phyloP scores from a whole-genome alignment of 2,113 vertebrate species.

The Circaetus cinerascens region DNA sequence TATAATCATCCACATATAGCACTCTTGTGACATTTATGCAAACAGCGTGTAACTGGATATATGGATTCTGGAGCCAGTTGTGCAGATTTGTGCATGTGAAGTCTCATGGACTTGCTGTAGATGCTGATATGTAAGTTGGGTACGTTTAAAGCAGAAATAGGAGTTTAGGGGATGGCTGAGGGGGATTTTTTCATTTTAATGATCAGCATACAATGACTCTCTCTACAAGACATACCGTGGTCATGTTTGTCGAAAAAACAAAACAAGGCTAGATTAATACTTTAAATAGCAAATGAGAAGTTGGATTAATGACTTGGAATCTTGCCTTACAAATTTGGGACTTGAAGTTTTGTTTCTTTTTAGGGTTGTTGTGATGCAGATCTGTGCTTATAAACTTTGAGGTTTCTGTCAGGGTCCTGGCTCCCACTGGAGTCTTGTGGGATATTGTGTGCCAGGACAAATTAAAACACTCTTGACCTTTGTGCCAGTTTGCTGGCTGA shows the following conservation, averaged over 20 bases:
- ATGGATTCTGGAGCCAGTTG: neutral
- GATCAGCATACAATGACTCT: neutral
- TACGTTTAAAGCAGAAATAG: neutral
- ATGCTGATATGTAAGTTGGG: neutral
- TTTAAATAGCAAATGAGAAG: neutral
- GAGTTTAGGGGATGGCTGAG: neutral
- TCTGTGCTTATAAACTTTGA: neutral
- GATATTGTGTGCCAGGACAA: neutral
- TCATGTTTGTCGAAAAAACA: neutral
- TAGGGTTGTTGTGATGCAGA: neutral
- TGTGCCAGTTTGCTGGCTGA: neutral
- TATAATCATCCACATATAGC: neutral
- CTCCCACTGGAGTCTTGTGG: neutral
- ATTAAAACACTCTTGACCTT: neutral
- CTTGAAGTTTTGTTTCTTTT: neutral
- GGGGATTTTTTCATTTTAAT: neutral
- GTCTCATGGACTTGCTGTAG: neutral
- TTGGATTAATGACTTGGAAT: neutral
- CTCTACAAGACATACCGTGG: accelerated
- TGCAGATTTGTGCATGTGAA: accelerated
- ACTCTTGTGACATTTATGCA: neutral
- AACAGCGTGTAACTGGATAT: neutral
- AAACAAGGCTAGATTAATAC: neutral
- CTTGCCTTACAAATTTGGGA: neutral
- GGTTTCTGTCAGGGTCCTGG: neutral